Base-by-base conservation (phyloP, 2,888 invertebrate genomes). In the Escarpia spicata region DNA sequence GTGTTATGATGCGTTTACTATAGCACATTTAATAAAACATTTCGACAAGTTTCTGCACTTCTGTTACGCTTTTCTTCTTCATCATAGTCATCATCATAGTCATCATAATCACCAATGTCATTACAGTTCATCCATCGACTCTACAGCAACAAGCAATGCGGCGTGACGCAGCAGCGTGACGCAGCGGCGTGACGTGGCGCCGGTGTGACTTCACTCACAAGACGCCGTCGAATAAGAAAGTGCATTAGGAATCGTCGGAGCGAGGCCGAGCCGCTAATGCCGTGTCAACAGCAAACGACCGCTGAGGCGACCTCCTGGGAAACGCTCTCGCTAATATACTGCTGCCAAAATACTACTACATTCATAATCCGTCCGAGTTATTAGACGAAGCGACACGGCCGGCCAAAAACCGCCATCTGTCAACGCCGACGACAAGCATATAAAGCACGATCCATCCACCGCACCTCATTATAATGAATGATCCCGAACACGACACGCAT, bases 291-390 rank as follows among this genome's bases (percentile, higher is more conserved):
- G 75, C 26, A 75, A 75, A 75, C 75, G 75, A 75, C 75, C 4
- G 26, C 75, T 52, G 75, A 26, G 26, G 26, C 91, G 91, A 31
- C 8, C 91, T 43, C 91, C 6, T 31, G 91, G 91, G 91, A 44
- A 26, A n/a, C 91, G 91, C 44, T 43, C 37, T 1, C 12, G 91
- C 43, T 44, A 44, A 91, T 91, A 91, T 19, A 43, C 43, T 31
- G 44, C 91, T 31, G 91, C 44, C 43, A 15, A 91, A 91, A 91
- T 91, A 91, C 91, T 91, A 43, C 91, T 43, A 91, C 91, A 91
- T 91, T 91, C 91, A 91, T 91, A 91, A 91, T 43, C 91, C 91
- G 31, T 91, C 44, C 91, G 44, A 43, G 44, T 91, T 91, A 91
- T 91, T 91, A 91, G 44, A 91, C 43, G 8, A 6, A 37, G 91